Conservation (phyloP, 1,140 invertebrate species). For the Gryllus bimaculatus region DNA sequence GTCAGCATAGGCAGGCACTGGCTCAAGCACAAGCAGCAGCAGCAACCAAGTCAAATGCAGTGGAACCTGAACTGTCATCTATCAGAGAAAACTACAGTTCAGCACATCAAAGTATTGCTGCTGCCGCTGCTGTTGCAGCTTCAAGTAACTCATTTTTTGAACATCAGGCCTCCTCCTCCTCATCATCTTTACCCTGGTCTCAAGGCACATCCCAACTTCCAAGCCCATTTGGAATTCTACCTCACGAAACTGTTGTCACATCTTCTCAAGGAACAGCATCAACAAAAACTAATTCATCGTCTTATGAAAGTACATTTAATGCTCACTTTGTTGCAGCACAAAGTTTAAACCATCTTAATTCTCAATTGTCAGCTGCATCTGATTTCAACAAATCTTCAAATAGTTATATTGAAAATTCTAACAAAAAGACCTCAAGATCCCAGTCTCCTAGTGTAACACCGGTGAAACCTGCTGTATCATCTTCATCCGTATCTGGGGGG, state of each 20-base stretch:
- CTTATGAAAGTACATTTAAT: constrained; percentile 44
- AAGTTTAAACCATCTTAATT: constrained; percentile 49
- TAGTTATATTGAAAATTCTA: constrained; percentile 9
- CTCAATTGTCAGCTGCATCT: constrained; percentile 42
- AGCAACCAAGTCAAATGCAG: constrained; percentile 39
- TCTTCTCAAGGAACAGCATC: constrained; percentile 51
- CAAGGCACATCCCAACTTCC: constrained; percentile 54
- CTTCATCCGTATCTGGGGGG: constrained; percentile 35
- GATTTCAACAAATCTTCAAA: constrained; percentile 24
- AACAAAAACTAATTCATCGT: constrained; percentile 25
- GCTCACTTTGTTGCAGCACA: constrained; percentile 53
- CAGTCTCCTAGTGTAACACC: constrained; percentile 32
- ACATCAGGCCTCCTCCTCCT: constrained; percentile 41
- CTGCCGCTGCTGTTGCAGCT: constrained; percentile 16
- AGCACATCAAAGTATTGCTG: constrained; percentile 32
- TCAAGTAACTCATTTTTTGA: constrained; percentile 27
- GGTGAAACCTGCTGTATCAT: constrained; percentile 43
- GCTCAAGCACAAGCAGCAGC: constrained; percentile 15
- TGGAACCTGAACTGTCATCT: constrained; percentile 45
- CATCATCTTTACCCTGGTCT: constrained; percentile 39
- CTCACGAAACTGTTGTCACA: constrained; percentile 63
- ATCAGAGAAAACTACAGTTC: constrained; percentile 46
- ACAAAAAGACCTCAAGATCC: constrained; percentile 12
- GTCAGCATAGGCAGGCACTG: constrained; percentile 35
- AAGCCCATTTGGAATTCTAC: constrained; percentile 64